phyloP scores from a whole-genome alignment of 2,797 vertebrate genomes.

The Cirrhinus mrigala region DNA sequence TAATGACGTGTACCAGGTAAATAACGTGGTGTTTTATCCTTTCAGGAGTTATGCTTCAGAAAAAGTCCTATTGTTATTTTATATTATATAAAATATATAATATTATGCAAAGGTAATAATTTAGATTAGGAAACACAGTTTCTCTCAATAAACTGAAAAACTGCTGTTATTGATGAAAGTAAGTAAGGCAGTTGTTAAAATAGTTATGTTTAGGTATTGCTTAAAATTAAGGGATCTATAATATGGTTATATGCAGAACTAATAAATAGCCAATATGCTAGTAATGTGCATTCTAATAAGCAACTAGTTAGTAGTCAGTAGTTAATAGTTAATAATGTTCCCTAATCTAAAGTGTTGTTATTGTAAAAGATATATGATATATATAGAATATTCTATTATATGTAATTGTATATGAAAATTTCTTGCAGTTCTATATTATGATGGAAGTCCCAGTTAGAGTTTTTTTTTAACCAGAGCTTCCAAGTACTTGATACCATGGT shows the following conservation, averaged over 20 bases:
- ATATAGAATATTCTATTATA: too few species aligned
- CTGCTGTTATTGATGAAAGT: background rate
- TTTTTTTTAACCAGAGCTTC: background rate
- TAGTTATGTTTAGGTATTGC: background rate
- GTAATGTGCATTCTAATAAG: background rate
- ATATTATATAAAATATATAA: background rate
- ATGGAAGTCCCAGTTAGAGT: background rate
- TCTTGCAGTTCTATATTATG: background rate
- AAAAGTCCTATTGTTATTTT: background rate
- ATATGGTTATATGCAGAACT: background rate
- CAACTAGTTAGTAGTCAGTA: too few species aligned
- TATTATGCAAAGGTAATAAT: background rate
- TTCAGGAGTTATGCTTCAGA: background rate
- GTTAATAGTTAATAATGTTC: background rate
- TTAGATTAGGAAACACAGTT: background rate
- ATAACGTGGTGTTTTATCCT: background rate
- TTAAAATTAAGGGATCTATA: background rate
- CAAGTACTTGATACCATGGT: background rate
- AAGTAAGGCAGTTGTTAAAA: background rate
- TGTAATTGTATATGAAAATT: background rate
- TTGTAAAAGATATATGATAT: too few species aligned
- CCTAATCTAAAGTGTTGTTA: too few species aligned
- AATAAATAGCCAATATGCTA: background rate
- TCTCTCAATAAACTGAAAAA: too few species aligned
- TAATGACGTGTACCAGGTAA: background rate